A percentile compares a stretch with the other conserved stretches of the same genome.
Evolutionary conservation across 2,113 vertebrate genomes (phyloP).

Genomic region (Tiliqua scincoides): DNA sequence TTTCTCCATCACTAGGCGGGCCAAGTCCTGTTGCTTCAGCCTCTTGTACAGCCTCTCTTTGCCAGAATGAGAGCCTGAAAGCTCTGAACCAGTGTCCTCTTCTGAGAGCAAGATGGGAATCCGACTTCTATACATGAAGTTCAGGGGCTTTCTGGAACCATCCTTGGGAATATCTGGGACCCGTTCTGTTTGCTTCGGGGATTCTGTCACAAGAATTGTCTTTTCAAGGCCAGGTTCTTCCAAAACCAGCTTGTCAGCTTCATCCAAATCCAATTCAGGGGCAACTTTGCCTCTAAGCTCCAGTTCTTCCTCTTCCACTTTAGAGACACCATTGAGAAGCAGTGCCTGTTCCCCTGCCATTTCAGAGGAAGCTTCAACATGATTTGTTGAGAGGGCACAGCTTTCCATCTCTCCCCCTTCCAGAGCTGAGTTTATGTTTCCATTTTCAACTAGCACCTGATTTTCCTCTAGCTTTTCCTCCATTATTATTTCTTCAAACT

Average conservation of each 20-base stretch:
- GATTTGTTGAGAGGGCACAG: slow-evolving; percentile 53
- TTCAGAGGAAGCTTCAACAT: slow-evolving; percentile 54
- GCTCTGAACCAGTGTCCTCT: slow-evolving; percentile 87
- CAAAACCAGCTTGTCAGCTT: slow-evolving; percentile 34
- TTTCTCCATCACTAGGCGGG: slow-evolving; percentile 87
- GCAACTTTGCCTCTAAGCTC: background rate
- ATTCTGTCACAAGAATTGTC: slow-evolving; percentile 15
- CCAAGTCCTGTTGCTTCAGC: slow-evolving; percentile 82
- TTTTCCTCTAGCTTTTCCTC: slow-evolving; percentile 69
- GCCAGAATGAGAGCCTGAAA: slow-evolving; percentile 78
- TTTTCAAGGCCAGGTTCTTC: slow-evolving; percentile 56
- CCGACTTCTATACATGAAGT: slow-evolving; percentile 80
- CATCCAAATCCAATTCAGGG: slow-evolving; percentile 52
- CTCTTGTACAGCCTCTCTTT: slow-evolving; percentile 81
- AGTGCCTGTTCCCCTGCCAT: slow-evolving; percentile 45
- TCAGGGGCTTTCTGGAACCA: slow-evolving; percentile 51
- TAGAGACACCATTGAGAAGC: slow-evolving; percentile 52
- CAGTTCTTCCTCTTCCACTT: slow-evolving; percentile 34
- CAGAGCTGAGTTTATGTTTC: slow-evolving; percentile 54
- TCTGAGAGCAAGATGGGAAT: slow-evolving; percentile 91
- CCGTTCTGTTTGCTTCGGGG: slow-evolving; percentile 52
- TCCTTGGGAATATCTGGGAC: background rate
- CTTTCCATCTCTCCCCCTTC: slow-evolving; percentile 68
- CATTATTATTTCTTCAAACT: slow-evolving; percentile 67
- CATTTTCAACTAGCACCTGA: slow-evolving; percentile 57